Percentiles rank a stretch among this genome's conserved stretches.
phyloP scores from a whole-genome alignment of 92 coral and sea anemone genomes.

The Muricea muricata region DNA sequence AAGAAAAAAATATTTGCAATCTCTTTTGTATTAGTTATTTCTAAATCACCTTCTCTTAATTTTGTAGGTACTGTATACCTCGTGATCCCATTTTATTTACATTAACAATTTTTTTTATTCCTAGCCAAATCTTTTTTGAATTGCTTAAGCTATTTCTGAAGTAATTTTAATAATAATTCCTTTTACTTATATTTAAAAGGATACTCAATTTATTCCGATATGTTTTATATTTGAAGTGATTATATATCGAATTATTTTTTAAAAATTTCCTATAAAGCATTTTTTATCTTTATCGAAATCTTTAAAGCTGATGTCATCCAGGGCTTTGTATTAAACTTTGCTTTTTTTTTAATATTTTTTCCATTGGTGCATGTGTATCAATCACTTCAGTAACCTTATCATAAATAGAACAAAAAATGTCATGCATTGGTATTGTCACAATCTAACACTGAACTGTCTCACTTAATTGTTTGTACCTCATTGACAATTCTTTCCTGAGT shows the following conservation, averaged over 20 bases:
- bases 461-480: neutral
- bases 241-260: neutral
- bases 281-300: neutral
- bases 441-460: neutral
- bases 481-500: neutral
- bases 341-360: neutral
- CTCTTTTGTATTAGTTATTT: neutral
- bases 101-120: conserved; percentile 20
- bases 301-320: neutral
- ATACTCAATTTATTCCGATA: conserved; percentile 1
- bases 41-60: neutral
- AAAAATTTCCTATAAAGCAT: neutral
- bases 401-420: neutral
- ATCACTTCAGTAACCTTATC: neutral
- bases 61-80: neutral
- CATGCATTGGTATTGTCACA: neutral
- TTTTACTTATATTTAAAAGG: neutral
- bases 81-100: neutral
- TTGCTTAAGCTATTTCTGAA: neutral
- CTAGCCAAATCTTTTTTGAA: neutral
- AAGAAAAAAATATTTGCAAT: conserved; percentile 16
- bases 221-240: neutral
- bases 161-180: neutral
- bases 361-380: neutral
- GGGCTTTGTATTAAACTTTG: neutral